Conservation (phyloP, 2,888 invertebrate genomes). For the Aproaerema taeniolella region DNA sequence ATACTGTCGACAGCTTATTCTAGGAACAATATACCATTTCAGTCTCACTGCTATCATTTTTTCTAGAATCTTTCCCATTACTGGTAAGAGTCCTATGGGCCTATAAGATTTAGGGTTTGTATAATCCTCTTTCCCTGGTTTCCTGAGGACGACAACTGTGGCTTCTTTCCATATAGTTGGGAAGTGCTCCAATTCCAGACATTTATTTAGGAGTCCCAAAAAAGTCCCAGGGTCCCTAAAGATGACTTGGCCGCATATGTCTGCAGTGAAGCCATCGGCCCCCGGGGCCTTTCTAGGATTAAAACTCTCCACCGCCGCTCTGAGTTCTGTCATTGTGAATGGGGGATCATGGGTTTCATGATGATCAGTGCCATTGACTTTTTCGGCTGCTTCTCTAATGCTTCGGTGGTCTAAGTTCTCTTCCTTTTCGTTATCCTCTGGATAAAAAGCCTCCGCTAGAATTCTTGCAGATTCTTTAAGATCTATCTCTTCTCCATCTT, state of each 20-base stretch:
- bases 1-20: background rate
- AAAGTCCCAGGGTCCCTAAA: background rate
- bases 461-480: background rate
- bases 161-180: background rate
- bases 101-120: background rate
- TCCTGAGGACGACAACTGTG: background rate
- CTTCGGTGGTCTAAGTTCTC: background rate
- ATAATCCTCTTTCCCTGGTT: background rate
- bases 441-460: background rate
- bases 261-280: background rate
- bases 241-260: background rate
- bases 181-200: background rate
- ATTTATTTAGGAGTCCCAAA: background rate
- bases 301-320: background rate
- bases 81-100: background rate
- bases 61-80: background rate
- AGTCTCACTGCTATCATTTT: background rate
- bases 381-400: background rate
- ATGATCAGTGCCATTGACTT: background rate
- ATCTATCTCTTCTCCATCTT: background rate
- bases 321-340: background rate
- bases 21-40: background rate
- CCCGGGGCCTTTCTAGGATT: conserved; percentile 5
- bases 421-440: background rate
- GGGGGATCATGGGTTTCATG: background rate